Conservation (phyloP, 1,140 invertebrate genomes). For the Drosophila melanogaster region DNA sequence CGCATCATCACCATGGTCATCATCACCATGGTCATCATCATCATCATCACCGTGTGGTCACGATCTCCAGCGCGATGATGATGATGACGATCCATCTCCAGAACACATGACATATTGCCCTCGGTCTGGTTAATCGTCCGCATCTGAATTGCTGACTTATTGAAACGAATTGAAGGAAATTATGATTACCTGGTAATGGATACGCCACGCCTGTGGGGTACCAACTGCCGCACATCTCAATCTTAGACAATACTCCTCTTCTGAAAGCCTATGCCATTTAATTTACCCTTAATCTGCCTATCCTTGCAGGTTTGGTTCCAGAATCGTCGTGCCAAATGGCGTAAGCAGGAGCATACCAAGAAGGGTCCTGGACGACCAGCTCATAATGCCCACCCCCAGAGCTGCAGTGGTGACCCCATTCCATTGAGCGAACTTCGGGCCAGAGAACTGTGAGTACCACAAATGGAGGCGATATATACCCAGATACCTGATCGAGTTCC, state of each 20-base stretch:
- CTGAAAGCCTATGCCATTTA: too few species aligned
- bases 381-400: conserved; percentile 99
- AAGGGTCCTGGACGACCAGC: conserved; percentile 99
- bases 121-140: conserved; percentile 27
- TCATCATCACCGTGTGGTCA: neutral
- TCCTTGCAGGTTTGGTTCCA: conserved; percentile 98
- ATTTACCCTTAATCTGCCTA: neutral
- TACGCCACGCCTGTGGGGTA: neutral
- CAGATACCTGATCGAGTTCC: neutral
- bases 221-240: too few species aligned
- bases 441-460: conserved; percentile 89
- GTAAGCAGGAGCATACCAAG: conserved; percentile 99
- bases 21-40: neutral
- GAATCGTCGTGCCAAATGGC: conserved; percentile 99
- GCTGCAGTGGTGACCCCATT: conserved; percentile 98
- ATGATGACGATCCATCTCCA: conserved; percentile 18
- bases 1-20: neutral
- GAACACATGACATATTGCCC: conserved; percentile 34
- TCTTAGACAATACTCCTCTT: too few species aligned
- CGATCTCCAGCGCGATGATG: conserved; percentile 1
- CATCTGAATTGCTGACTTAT: conserved; percentile 29
- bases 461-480: too few species aligned
- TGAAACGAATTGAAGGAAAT: conserved; percentile 25
- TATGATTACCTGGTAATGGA: conserved; percentile 11
- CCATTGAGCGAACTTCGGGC: conserved; percentile 96